These are phyloP conservation scores for Sclerurus mexicanus DNA, from an alignment of 2,113 vertebrate species.

Conservation along the genomic window DNA sequence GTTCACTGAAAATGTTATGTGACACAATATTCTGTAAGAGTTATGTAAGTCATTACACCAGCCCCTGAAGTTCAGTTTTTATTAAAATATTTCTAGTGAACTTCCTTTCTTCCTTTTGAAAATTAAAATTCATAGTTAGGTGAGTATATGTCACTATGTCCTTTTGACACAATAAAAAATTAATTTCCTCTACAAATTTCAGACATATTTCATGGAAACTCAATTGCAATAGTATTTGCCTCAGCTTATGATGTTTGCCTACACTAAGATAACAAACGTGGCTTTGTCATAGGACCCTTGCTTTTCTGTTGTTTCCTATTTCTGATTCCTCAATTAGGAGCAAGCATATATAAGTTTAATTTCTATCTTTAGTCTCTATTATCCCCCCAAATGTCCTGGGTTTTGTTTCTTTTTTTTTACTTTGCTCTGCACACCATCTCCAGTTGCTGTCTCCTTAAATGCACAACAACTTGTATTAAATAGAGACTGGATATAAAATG, in stretches of 20 bases:
- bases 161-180: not conserved
- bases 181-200: not conserved
- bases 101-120: not conserved
- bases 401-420: not conserved
- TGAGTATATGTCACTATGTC: not conserved
- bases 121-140: not conserved
- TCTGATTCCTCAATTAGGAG: not conserved
- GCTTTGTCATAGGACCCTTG: not conserved
- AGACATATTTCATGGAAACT: not conserved
- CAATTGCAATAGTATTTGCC: not conserved
- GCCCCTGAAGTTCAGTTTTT: not conserved
- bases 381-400: rapidly evolving
- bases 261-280: not conserved
- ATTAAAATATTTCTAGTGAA: not conserved
- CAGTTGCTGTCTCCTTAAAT: not conserved
- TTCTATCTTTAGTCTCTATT: not conserved
- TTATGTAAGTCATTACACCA: not conserved
- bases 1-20: not conserved
- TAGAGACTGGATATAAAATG: not conserved
- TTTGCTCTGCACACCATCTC: not conserved
- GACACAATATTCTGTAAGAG: not conserved
- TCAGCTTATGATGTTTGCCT: not conserved
- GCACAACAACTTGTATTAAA: not conserved
- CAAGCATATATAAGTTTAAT: not conserved
- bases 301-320: not conserved